Evolutionary conservation across 2,888 invertebrate species (phyloP).

Genomic region (Podabrus alpinus): DNA sequence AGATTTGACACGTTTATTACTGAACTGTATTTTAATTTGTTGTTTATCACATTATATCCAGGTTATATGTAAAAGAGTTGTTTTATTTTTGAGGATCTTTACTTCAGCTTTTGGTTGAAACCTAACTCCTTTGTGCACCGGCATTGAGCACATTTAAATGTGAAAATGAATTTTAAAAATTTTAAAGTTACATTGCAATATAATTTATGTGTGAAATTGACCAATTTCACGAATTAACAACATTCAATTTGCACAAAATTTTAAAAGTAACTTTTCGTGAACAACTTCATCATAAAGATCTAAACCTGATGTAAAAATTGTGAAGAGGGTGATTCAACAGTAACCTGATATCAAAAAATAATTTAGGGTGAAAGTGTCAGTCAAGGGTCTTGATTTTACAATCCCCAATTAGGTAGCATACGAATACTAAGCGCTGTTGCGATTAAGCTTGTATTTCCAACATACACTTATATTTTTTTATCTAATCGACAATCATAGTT

Average conservation of each 20-base stretch:
- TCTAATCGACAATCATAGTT: not conserved
- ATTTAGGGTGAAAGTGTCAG: constrained; percentile 43
- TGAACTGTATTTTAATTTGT: too few species aligned
- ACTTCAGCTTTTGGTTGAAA: too few species aligned
- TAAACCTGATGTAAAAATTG: constrained; percentile 39
- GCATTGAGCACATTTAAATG: too few species aligned
- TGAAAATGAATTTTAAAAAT: too few species aligned
- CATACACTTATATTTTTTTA: not conserved
- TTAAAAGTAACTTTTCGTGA: not conserved
- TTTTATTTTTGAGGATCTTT: too few species aligned
- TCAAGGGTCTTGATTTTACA: constrained; percentile 53
- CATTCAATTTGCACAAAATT: not conserved
- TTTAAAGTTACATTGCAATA: too few species aligned
- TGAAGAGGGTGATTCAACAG: constrained; percentile 42
- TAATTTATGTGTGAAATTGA: too few species aligned
- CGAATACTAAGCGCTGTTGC: constrained; percentile 27
- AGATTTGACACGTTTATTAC: too few species aligned
- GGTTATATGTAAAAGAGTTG: too few species aligned
- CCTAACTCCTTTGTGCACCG: too few species aligned
- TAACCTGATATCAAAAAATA: constrained; percentile 45
- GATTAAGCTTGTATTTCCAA: constrained; percentile 39
- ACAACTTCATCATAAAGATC: not conserved
- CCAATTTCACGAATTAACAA: too few species aligned
- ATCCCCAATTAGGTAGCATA: constrained; percentile 51
- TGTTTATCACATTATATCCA: too few species aligned